Evolutionary conservation across 1,140 invertebrate species (phyloP), one percentile per base, ranked within the genome.

Genomic region (Brachionus sp.): DNA sequence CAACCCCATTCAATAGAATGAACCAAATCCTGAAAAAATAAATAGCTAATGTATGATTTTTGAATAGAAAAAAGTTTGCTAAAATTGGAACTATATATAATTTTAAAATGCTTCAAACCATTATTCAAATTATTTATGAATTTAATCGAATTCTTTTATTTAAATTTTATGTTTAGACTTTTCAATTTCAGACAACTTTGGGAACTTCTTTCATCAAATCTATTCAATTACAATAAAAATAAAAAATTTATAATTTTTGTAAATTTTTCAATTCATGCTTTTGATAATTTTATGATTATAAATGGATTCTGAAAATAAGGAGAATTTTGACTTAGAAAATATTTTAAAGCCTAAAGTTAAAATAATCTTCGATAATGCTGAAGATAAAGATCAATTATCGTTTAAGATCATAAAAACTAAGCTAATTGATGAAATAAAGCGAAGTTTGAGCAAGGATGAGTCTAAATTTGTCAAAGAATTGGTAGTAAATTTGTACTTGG

Each of bases 341-440:
- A n/a, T 35, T 23, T 16, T 80, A 29, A 42, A 80, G 16, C n/a
- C 23, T 4, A 50, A 80, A 16, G 33, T 80, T 19, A 64, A 80
- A 44, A 25, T 39, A 50, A 62, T 80, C n/a, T 80, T 80, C 29
- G 77, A 80, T 13, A 13, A n/a, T 5, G 16, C 35, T 35, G 46
- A 57, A 23, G 13, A 80, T 19, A 80, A 80, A 37, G 77, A 80
- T 57, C 46, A 37, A 25, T 62, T 80, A 25, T 80, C 77, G 10
- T 57, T 80, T 39, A 80, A 80, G 16, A 62, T 80, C 12, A 35
- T 66, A 5, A 80, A 80, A 80, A 80, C 16, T 10, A 23, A 39
- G 23, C 25, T 80, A 39, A 13, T 5, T 6, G 19, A 80, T 25
- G 35, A 80, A 44, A 9, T 80, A 12, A 66, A 42, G 6, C 42